These are phyloP conservation scores for Aythya baeri DNA, from an alignment of 2,113 vertebrate genomes.

Conservation along the genomic window DNA sequence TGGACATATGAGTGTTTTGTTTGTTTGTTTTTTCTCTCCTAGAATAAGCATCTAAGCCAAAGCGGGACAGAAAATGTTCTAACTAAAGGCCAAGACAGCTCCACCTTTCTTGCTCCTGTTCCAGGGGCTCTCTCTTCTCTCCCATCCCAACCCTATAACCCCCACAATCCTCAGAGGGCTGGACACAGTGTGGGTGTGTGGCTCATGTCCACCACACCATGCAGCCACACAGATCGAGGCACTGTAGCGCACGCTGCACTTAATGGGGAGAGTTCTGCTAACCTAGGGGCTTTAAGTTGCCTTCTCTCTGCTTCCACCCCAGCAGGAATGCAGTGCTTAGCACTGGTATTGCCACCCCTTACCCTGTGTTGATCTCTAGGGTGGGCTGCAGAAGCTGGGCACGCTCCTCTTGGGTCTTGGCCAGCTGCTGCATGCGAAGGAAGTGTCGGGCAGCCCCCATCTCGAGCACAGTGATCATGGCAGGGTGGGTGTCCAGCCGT, in stretches of 20 bases:
- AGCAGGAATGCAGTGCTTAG: too few relatives aligned
- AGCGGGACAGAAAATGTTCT: neutral
- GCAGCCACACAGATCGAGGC: neutral
- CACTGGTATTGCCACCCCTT: neutral
- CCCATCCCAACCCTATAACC: neutral
- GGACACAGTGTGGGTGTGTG: neutral
- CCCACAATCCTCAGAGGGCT: neutral
- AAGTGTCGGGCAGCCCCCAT: conserved; percentile 98
- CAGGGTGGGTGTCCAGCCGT: conserved; percentile 92
- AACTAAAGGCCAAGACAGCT: neutral
- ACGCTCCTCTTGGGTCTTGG: conserved; percentile 88
- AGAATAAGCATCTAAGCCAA: neutral
- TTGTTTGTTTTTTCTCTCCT: neutral
- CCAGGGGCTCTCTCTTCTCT: neutral
- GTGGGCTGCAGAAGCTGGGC: conserved; percentile 96
- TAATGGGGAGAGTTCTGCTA: neutral
- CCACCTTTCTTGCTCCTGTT: neutral
- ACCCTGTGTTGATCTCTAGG: conserved; percentile 95
- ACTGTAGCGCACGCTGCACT: neutral
- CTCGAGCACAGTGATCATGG: conserved; percentile 98
- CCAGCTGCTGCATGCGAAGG: conserved; percentile 95
- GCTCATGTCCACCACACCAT: fast-evolving
- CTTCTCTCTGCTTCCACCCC: neutral
- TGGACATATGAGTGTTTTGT: neutral
- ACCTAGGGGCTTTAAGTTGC: neutral